Percentiles rank a stretch among this genome's conserved stretches.
These are phyloP conservation scores for Macroteleia sp. DNA, from an alignment of 2,888 invertebrate species.

Conservation along the genomic window DNA sequence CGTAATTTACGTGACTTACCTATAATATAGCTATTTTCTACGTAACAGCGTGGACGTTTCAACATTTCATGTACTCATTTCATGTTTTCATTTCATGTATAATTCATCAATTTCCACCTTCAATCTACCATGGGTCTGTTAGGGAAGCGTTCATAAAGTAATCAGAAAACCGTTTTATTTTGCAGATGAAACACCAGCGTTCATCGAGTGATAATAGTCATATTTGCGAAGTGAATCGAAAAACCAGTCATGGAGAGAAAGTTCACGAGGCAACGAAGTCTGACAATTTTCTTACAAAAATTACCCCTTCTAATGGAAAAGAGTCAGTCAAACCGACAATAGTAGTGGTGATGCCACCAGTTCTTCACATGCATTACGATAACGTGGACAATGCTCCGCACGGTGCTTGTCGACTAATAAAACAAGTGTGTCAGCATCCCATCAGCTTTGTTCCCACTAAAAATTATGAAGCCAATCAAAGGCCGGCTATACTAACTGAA, in stretches of 20 bases:
- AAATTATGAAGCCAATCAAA: slow-evolving; percentile 13
- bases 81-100: too few species aligned
- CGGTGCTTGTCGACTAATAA: slow-evolving; percentile 19
- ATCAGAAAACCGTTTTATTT: too few species aligned
- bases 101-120: too few species aligned
- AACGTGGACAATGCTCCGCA: slow-evolving; percentile 5
- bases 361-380: slow-evolving; percentile 42
- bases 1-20: too few species aligned
- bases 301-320: slow-evolving; percentile 35
- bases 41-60: too few species aligned
- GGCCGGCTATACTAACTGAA: slow-evolving; percentile 26
- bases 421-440: slow-evolving; percentile 22
- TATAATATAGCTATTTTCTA: too few species aligned
- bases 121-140: too few species aligned
- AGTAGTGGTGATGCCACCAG: slow-evolving; percentile 44
- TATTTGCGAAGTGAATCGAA: slow-evolving; percentile 14
- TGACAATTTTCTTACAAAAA: slow-evolving; percentile 33
- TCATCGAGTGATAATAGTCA: too few species aligned
- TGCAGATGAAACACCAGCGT: too few species aligned
- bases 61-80: too few species aligned
- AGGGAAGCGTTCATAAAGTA: too few species aligned
- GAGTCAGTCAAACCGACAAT: slow-evolving; percentile 40
- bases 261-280: not conserved
- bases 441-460: slow-evolving; percentile 6
- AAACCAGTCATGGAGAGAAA: not conserved